Evolutionary conservation across 2,888 invertebrate genomes (phyloP), one percentile per base, ranked within the genome.

Genomic region (Ectemnius cavifrons): DNA sequence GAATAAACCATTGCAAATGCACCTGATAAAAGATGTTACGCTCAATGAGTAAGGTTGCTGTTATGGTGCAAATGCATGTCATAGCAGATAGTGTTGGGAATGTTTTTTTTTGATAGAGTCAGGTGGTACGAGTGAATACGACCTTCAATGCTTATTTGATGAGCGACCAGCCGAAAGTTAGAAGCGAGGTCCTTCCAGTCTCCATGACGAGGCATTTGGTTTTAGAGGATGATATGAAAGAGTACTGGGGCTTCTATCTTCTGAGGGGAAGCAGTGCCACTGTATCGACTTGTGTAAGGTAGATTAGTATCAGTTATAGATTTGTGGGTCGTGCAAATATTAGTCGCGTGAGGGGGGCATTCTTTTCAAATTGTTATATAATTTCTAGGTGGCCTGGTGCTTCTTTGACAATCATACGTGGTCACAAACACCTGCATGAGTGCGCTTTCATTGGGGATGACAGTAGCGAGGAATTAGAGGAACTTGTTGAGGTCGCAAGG

Each of bases 201-300:
- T 92, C 94, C 5, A 95, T 96, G 94, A 94, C 94, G 1, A 92
- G 95, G 57, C 93, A 94, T 77, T 90, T 96, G 78, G 92, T 93
- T 61, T 91, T 96, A n/a, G 94, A 94, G 71, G 95, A 96, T 82
- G 96, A 96, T 83, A 95, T 95, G 92, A 96, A 96, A 89, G 96
- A 96, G 87, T 96, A 96, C 88, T 96, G 96, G 96, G 96, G 96
- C 1, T 96, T 96, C 90, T 96, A 96, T 86, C 91, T 96, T 57
- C 92, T 96, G 20, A 93, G 93, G 79, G 96, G 96, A 0, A 95
- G 96, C 2, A 93, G 93, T 0, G 95, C 96, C 5, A 95, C 95
- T 0, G 94, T 96, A 0, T 94, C 95, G 0, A 93, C 95, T 65
- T 96, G 96, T 89, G 94, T 95, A 49, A 94, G 95, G 95, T 95